Evolutionary conservation across 2,888 invertebrate species (phyloP), one percentile per base, ranked within the genome.

Genomic region (Cantharis flavilabris): DNA sequence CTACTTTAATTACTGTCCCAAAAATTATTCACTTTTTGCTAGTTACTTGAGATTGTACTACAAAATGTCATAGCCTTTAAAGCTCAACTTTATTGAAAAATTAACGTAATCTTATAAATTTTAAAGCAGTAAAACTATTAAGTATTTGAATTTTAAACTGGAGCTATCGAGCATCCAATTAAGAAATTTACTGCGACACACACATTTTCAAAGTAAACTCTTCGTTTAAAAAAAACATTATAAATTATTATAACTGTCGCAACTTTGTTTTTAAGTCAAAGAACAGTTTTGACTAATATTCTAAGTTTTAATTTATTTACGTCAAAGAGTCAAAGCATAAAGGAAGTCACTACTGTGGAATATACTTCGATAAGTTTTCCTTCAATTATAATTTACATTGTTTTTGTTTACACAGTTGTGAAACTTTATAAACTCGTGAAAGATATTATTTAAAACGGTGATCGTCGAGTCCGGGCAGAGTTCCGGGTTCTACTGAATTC

Each of bases 401-500:
- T 70, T 69, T 49, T 73, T 62, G 71, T 70, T 64, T 71, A 69
- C 62, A 71, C 77, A 73, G 70, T 16, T 30, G 26, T 62, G 18
- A 26, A 69, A 69, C 26, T 74, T 72, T 9, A 33, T 16, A 72
- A 72, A 75, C 77, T 77, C 72, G 77, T 69, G 70, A 70, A 71
- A 73, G 67, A 69, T 62, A 30, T 64, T 65, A 18, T 62, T 70
- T 62, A 70, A 75, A 64, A 49, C 73, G 49, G 69, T 69, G 64
- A 72, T 64, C 77, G 77, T 69, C 72, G 62, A 75, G 23, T 73
- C 72, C 71, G 71, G 30, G 62, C 70, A 69, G 70, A 71, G 78
- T 69, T 76, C 78, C 73, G 76, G 76, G 69, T 76, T 73, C 76
- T 78, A 78, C 78, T 78, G 78, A 78, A 76, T 73, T 70, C 75